Conservation (phyloP, 2,888 invertebrate species). For the Rotaria magnacalcarata region DNA sequence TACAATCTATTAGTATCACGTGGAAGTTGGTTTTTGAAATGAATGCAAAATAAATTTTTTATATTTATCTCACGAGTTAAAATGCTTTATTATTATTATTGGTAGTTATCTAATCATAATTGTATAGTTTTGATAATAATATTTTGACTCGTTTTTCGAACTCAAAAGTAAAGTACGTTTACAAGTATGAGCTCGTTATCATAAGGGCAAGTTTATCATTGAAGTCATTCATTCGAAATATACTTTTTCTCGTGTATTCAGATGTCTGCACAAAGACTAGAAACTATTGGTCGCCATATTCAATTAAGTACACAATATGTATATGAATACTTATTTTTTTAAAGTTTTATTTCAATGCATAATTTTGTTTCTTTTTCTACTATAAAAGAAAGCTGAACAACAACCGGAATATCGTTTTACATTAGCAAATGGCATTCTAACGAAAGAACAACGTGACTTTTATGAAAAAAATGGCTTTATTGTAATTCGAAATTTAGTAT, state of each 20-base stretch:
- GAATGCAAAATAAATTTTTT: too few relatives aligned
- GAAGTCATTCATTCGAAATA: neutral
- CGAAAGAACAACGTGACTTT: constrained; percentile 65
- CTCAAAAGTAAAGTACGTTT: neutral
- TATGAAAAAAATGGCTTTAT: constrained; percentile 78
- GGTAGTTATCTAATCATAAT: neutral
- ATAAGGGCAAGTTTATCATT: neutral
- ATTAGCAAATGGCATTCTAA: neutral
- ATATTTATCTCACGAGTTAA: too few relatives aligned
- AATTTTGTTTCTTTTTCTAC: neutral
- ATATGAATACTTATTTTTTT: neutral
- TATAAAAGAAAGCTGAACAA: neutral
- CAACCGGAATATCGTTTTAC: neutral
- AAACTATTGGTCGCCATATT: constrained; percentile 24
- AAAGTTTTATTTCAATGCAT: neutral
- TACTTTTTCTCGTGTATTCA: neutral
- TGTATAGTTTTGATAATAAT: neutral
- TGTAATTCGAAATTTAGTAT: constrained; percentile 69
- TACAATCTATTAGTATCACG: too few relatives aligned
- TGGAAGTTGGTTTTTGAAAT: too few relatives aligned
- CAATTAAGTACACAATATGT: constrained; percentile 26
- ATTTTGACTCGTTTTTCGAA: neutral
- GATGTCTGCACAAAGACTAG: constrained; percentile 2
- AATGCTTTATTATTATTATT: neutral
- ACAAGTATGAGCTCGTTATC: neutral